A percentile compares a stretch with the other conserved stretches of the same genome.
These are phyloP conservation scores for Saccopteryx bilineata DNA, from an alignment of 2,113 vertebrate species.

Conservation along the genomic window DNA sequence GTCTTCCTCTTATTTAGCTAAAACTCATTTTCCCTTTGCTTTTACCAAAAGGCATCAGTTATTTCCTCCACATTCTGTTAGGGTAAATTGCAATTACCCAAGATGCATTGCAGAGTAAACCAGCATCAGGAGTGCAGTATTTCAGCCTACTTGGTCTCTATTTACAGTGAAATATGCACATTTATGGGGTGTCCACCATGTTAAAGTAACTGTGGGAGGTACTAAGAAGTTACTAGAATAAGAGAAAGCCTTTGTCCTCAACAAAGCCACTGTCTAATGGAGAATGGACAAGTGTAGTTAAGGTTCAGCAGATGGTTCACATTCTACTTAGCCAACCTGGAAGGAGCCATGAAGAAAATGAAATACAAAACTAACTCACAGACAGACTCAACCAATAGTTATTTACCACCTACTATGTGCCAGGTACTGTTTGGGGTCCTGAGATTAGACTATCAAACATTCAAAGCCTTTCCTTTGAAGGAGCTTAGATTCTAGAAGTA, in stretches of 20 bases:
- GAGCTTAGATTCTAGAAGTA: neutral
- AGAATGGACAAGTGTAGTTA: neutral
- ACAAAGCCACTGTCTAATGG: neutral
- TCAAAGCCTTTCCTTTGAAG: neutral
- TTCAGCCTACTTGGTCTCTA: neutral
- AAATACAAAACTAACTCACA: slow-evolving; percentile 19
- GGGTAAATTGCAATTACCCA: neutral
- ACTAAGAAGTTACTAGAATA: neutral
- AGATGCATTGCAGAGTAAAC: neutral
- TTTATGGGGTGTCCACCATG: neutral
- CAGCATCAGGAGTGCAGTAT: neutral
- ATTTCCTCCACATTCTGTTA: neutral
- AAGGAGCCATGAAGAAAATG: neutral
- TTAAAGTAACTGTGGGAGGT: neutral
- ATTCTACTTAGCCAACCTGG: neutral
- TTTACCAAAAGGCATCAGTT: neutral
- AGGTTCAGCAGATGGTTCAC: neutral
- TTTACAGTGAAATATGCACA: neutral
- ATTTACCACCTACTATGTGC: neutral
- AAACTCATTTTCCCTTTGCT: neutral
- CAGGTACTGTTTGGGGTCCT: neutral
- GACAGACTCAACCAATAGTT: neutral
- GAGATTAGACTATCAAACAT: neutral
- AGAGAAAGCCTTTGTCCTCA: neutral
- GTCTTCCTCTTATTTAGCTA: neutral